Conservation (phyloP, 2,113 vertebrate genomes). For the Struthidea cinerea region DNA sequence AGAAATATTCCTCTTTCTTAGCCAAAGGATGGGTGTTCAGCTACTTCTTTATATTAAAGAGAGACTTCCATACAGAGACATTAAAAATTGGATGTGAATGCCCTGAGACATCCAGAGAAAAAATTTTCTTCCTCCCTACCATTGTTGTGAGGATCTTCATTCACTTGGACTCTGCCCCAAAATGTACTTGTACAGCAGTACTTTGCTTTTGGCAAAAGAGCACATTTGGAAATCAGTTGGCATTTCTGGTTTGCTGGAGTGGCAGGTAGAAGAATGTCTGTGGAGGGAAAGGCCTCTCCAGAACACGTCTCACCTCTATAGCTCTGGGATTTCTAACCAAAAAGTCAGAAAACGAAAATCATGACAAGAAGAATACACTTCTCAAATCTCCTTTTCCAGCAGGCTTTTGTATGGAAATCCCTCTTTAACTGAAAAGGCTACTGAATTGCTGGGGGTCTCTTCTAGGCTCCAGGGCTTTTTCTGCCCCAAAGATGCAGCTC, state of each 20-base stretch:
- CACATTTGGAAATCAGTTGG: not conserved
- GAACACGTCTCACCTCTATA: not conserved
- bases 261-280: not conserved
- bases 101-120: not conserved
- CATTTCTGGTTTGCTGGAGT: not conserved
- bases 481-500: not conserved
- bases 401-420: constrained; percentile 52
- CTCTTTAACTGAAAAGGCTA: constrained; percentile 59
- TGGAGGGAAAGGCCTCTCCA: not conserved
- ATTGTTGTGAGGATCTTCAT: not conserved
- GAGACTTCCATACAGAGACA: constrained; percentile 51
- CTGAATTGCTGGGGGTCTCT: constrained; percentile 3
- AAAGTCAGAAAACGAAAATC: not conserved
- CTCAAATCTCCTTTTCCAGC: not conserved
- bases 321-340: not conserved
- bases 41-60: constrained; percentile 35
- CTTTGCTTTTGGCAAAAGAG: not conserved
- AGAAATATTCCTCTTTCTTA: not conserved
- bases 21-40: not conserved
- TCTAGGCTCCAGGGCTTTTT: not conserved
- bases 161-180: not conserved
- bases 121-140: not conserved
- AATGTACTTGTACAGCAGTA: not conserved
- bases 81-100: not conserved
- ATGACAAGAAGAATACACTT: not conserved